Percentiles rank a stretch among this genome's conserved stretches.
These are phyloP conservation scores for Solen grandis DNA, from an alignment of 1,140 invertebrate genomes.

Conservation along the genomic window DNA sequence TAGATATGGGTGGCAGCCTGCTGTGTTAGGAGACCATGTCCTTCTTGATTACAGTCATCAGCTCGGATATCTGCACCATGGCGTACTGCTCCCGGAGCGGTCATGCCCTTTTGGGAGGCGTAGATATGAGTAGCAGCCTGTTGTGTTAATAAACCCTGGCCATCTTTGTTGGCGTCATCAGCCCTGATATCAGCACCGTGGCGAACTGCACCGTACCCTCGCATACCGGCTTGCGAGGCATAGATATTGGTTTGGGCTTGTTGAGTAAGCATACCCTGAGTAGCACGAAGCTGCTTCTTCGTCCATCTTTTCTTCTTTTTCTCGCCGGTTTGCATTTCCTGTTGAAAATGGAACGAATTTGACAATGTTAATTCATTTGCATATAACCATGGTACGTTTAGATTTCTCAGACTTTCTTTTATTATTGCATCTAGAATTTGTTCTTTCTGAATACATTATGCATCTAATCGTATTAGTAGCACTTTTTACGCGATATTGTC, in stretches of 20 bases:
- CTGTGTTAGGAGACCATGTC: conserved; percentile 91
- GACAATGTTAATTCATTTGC: not conserved
- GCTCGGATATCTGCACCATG: conserved; percentile 63
- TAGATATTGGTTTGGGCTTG: conserved; percentile 88
- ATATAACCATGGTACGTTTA: too few species aligned
- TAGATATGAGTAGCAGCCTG: conserved; percentile 95
- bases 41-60: conserved; percentile 41
- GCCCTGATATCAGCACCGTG: conserved; percentile 75
- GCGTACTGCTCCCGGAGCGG: conserved; percentile 87
- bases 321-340: conserved; percentile 83
- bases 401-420: too few species aligned
- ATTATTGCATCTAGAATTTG: not conserved
- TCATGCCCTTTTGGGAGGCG: conserved; percentile 95
- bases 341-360: not conserved
- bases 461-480: too few species aligned
- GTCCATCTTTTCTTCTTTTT: conserved; percentile 85
- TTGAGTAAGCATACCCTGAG: conserved; percentile 93
- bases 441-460: too few species aligned
- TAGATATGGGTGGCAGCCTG: conserved; percentile 95
- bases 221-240: conserved; percentile 74
- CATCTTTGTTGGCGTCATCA: conserved; percentile 77
- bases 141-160: conserved; percentile 93
- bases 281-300: conserved; percentile 92
- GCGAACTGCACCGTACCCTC: conserved; percentile 65
- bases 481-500: too few species aligned